phyloP scores from a whole-genome alignment of 2,113 vertebrate species.

The Pelusios castaneus region DNA sequence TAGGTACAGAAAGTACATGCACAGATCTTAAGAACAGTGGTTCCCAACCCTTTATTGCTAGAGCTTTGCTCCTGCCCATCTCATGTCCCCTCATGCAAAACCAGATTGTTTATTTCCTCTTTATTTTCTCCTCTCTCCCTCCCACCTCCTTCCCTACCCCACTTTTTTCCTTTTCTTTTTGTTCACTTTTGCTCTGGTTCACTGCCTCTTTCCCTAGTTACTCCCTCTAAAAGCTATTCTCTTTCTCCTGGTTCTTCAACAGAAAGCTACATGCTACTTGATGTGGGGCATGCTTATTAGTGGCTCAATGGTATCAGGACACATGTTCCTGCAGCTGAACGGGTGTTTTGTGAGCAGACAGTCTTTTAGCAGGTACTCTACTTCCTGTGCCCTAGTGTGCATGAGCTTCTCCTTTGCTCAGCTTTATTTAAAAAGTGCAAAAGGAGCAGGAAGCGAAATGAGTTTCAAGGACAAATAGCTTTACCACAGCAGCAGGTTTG shows the following conservation, averaged over 20 bases:
- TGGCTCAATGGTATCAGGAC: not conserved
- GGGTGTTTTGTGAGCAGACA: not conserved
- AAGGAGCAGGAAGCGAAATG: not conserved
- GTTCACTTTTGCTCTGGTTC: not conserved
- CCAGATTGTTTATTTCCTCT: not conserved
- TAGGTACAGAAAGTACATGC: not conserved
- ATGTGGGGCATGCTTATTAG: not conserved
- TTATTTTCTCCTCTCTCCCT: no score
- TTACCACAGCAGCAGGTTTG: not conserved
- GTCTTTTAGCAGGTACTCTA: no score
- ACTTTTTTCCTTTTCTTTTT: not conserved
- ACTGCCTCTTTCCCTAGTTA: not conserved
- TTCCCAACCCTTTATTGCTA: not conserved
- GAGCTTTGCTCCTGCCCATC: not conserved
- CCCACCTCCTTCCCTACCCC: no score
- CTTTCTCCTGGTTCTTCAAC: not conserved
- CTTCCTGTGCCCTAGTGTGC: not conserved
- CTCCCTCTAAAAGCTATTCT: not conserved
- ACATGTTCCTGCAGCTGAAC: not conserved
- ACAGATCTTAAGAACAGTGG: not conserved
- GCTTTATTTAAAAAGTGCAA: not conserved
- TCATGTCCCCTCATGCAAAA: not conserved
- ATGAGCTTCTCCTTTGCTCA: not conserved
- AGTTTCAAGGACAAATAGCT: not conserved
- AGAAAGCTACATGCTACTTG: not conserved